A percentile compares a stretch with the other conserved stretches of the same genome.
These are phyloP conservation scores for Labeo rohita DNA, from an alignment of 2,113 vertebrate genomes.

Conservation along the genomic window DNA sequence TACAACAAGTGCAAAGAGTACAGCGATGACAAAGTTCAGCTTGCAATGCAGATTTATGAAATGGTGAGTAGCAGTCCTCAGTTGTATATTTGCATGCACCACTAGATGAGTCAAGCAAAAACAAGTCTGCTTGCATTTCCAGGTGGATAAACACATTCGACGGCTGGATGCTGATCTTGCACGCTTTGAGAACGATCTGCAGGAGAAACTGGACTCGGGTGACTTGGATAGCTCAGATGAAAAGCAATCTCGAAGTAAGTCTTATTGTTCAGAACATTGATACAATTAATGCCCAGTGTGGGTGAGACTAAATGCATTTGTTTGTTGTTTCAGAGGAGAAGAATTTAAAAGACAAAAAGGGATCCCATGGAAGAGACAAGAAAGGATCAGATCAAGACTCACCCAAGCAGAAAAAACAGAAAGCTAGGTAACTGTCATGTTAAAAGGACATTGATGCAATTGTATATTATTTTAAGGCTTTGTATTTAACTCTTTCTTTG, in stretches of 20 bases:
- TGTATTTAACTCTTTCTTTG: neutral
- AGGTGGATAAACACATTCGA: conserved; percentile 98
- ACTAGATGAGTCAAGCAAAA: neutral
- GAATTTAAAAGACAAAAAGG: conserved; percentile 39
- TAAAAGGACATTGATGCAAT: neutral
- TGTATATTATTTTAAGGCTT: neutral
- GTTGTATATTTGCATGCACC: neutral
- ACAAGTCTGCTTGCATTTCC: neutral
- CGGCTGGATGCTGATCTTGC: conserved; percentile 94
- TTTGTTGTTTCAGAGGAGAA: conserved; percentile 40
- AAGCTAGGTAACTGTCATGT: conserved; percentile 18
- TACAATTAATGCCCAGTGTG: neutral
- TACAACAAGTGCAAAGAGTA: conserved; percentile 97
- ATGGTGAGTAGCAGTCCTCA: conserved; percentile 80
- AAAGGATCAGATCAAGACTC: conserved; percentile 11
- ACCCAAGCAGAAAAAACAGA: conserved; percentile 47
- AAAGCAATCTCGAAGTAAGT: conserved; percentile 50
- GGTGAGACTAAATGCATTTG: neutral
- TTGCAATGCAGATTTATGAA: conserved; percentile 99
- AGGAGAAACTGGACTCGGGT: conserved; percentile 82
- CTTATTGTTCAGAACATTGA: neutral
- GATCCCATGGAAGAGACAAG: conserved; percentile 20
- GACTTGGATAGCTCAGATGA: conserved; percentile 80
- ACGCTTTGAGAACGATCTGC: conserved; percentile 94
- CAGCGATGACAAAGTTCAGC: conserved; percentile 97